These are phyloP conservation scores for Nixonia krombeini DNA, from an alignment of 1,140 invertebrate genomes.

Conservation along the genomic window DNA sequence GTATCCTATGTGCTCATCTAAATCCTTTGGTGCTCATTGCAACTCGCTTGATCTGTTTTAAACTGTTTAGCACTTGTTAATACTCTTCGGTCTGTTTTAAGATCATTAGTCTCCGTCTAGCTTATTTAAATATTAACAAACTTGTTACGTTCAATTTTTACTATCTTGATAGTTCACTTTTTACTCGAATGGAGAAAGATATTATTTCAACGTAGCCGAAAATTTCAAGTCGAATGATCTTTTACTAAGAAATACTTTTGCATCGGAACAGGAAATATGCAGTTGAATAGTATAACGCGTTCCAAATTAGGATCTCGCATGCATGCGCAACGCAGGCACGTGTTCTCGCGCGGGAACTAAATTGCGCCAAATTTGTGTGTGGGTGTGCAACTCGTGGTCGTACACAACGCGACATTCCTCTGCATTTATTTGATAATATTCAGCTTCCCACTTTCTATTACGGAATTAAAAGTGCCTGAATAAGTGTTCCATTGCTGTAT, in stretches of 20 bases:
- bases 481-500: not conserved
- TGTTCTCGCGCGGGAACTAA: conserved; percentile 10
- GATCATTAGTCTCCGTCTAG: no score
- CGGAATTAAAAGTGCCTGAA: not conserved
- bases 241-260: conserved; percentile 24
- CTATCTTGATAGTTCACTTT: no score
- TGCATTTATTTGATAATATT: not conserved
- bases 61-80: no score
- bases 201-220: no score
- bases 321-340: conserved; percentile 16
- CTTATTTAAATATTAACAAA: no score
- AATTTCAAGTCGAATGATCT: no score
- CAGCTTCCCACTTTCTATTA: conserved; percentile 1
- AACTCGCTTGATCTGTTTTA: no score
- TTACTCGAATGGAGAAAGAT: no score
- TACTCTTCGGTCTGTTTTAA: no score
- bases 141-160: no score
- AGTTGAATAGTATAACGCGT: conserved; percentile 37
- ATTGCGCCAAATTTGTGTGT: conserved; percentile 5
- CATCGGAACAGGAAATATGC: conserved; percentile 37
- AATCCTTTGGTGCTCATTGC: no score
- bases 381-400: conserved; percentile 3
- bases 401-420: not conserved
- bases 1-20: no score
- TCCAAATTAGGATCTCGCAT: conserved; percentile 37